Base-by-base conservation (phyloP, 2,797 vertebrate species). In the Okamejei kenojei region DNA sequence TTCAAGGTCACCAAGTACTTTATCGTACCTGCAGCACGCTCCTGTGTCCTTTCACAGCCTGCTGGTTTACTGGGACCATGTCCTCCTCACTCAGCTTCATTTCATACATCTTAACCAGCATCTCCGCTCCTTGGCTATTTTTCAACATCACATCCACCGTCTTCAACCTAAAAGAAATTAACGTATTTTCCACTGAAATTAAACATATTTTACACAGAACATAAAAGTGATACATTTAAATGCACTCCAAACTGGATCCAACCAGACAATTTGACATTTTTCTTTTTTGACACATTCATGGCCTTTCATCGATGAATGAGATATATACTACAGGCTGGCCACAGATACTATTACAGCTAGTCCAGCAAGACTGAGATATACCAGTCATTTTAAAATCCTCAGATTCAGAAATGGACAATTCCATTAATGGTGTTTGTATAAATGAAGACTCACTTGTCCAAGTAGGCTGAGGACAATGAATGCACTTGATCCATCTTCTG, bases 61-160 rank as follows among this genome's bases (percentile, higher is more conserved):
- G 58, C 19, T 97, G 96, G 95, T 99, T 98, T 0, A 97, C 96
- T 0, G 98, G 97, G 7, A 99, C 97, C 0, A 97, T 97, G 95
- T 99, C 98, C 94, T 99, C 99, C 93, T 99, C 98, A 94, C 98
- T 99, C 82, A 99, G 95, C 93, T 97, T 96, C 94, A 96, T 97
- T 96, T 99, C 98, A 0, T 97, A 98, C 90, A 97, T 98, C 94
- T 96, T 98, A 90, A 99, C 97, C 95, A 97, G 96, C 90, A 97
- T 97, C 93, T 99, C 98, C 0, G 97, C 98, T 13, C 97, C 97
- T 76, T 98, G 98, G 78, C 97, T 96, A 94, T 95, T 96, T 2
- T 95, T 97, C 90, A 98, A 95, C 93, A 99, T 96, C 88, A 98
- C 21, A n/a, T 98, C 98, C 0, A 99, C 96, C 0, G 97, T 98